These are phyloP conservation scores for Pseudorasbora parva DNA, from an alignment of 2,113 vertebrate genomes.

Conservation along the genomic window DNA sequence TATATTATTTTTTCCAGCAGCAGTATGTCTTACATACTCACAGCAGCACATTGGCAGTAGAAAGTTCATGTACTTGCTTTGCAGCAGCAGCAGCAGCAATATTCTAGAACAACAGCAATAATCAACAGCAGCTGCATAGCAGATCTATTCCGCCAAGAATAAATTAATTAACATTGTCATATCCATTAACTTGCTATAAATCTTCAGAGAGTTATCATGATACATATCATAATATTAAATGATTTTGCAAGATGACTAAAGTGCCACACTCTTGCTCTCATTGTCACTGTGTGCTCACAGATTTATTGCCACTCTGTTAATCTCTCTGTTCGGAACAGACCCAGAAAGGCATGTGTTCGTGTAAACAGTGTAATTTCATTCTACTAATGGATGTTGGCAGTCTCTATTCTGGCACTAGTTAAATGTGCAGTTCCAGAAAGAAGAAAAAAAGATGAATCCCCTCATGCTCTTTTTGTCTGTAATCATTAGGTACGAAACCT, in stretches of 20 bases:
- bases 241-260: neutral
- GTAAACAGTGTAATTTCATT: conserved; percentile 24
- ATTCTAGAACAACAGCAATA: too few species aligned
- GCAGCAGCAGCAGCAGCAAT: too few species aligned
- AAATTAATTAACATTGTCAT: too few species aligned
- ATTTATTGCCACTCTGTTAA: neutral
- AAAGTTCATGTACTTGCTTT: too few species aligned
- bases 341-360: neutral
- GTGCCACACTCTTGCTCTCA: neutral
- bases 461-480: neutral
- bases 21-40: too few species aligned
- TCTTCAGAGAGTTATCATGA: too few species aligned
- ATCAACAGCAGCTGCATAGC: too few species aligned
- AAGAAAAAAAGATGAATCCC: neutral
- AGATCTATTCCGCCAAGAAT: too few species aligned
- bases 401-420: conserved; percentile 5
- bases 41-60: too few species aligned
- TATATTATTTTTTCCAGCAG: too few species aligned
- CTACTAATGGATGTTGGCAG: conserved; percentile 32
- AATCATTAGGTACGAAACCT: neutral
- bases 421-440: conserved; percentile 8
- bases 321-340: neutral
- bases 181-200: too few species aligned
- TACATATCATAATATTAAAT: too few species aligned
- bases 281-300: neutral